These are phyloP conservation scores for Chlorodrepanis virens DNA, from an alignment of 2,113 vertebrate genomes.

Conservation along the genomic window DNA sequence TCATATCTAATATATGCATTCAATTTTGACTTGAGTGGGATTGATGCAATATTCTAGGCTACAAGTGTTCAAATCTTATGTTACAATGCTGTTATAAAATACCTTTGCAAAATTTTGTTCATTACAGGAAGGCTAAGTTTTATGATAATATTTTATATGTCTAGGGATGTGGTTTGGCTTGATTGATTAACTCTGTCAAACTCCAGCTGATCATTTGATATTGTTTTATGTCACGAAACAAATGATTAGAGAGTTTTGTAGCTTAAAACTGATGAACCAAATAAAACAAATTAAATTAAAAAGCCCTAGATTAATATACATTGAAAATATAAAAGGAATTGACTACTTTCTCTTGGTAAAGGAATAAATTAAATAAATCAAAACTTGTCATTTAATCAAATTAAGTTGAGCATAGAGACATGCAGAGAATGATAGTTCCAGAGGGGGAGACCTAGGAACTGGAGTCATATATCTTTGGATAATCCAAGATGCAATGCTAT, in stretches of 20 bases:
- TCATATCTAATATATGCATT: not conserved
- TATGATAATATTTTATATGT: not conserved
- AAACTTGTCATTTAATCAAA: not conserved
- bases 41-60: not conserved
- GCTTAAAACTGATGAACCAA: not conserved
- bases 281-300: not conserved
- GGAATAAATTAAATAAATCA: not conserved
- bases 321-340: not conserved
- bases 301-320: accelerated
- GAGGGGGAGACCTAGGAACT: not conserved
- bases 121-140: not conserved
- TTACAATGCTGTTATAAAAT: not conserved
- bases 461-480: not conserved
- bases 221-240: not conserved
- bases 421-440: not conserved
- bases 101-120: not conserved
- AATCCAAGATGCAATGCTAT: not conserved
- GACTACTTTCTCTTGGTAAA: not conserved
- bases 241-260: not conserved
- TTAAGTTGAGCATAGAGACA: not conserved
- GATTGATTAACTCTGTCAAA: not conserved
- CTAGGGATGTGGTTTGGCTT: not conserved
- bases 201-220: not conserved
- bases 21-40: not conserved
- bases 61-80: not conserved